phyloP scores from a whole-genome alignment of 1,140 invertebrate genomes.

The Lethocerus indicus region DNA sequence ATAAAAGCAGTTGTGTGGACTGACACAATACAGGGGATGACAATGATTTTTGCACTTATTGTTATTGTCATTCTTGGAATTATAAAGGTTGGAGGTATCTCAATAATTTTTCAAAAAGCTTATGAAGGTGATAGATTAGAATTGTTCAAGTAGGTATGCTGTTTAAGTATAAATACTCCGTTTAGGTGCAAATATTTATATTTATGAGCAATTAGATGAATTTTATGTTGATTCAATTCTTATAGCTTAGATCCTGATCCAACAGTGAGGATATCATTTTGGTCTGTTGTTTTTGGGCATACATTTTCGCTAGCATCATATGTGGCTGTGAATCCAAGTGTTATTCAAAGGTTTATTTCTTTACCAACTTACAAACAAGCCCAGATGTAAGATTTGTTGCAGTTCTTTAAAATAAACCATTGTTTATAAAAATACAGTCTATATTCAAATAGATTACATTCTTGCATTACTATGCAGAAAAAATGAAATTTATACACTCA shows the following conservation, averaged over 20 bases:
- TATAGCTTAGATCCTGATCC: conserved; percentile 10
- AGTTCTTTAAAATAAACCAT: too few species aligned
- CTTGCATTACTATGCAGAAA: too few species aligned
- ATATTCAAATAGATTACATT: too few species aligned
- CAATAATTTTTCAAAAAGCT: conserved; percentile 33
- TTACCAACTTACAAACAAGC: conserved; percentile 2
- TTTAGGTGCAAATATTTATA: background rate
- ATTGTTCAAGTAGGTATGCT: conserved; percentile 44
- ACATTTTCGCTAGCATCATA: conserved; percentile 2
- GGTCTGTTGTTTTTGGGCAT: conserved; percentile 1
- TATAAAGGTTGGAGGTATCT: conserved; percentile 40
- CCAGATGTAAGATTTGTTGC: conserved; percentile 4
- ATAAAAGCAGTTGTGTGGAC: conserved; percentile 71
- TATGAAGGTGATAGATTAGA: conserved; percentile 36
- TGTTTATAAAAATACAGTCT: too few species aligned
- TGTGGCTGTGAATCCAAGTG: conserved; percentile 2
- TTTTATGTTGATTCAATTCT: background rate
- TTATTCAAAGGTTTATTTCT: conserved; percentile 7
- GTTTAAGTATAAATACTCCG: background rate
- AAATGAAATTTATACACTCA: too few species aligned
- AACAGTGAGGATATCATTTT: conserved; percentile 5
- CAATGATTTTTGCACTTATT: conserved; percentile 58
- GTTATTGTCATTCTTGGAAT: conserved; percentile 49
- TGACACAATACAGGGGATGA: conserved; percentile 60
- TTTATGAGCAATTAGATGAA: background rate